phyloP scores from a whole-genome alignment of 2,797 vertebrate species.

The Anabacerthia variegaticeps region DNA sequence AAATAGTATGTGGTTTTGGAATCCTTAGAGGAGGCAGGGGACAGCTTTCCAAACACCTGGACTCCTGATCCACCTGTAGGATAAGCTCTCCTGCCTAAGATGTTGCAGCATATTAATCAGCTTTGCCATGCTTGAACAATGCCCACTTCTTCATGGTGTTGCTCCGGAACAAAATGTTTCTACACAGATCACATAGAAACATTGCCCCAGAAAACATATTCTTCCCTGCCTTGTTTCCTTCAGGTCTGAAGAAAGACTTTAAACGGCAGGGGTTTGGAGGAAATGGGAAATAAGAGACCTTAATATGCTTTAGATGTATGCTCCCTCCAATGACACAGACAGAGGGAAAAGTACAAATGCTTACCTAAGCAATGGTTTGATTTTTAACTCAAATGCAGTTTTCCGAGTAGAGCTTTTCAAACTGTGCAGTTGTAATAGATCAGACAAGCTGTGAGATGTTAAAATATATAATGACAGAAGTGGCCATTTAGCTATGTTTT shows the following conservation, averaged over 20 bases:
- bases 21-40: neutral
- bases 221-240: neutral
- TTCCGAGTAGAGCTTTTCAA: neutral
- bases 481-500: neutral
- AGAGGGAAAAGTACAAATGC: neutral
- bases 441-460: neutral
- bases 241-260: neutral
- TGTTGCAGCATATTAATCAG: neutral
- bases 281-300: neutral
- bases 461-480: neutral
- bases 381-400: neutral
- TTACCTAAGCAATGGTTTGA: neutral
- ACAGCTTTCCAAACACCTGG: constrained; percentile 57
- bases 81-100: neutral
- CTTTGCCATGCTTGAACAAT: neutral
- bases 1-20: constrained; percentile 7
- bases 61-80: constrained; percentile 27
- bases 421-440: neutral
- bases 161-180: neutral
- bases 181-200: rapidly evolving
- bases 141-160: neutral
- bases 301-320: neutral
- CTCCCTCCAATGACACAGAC: neutral
- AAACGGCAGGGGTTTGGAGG: neutral
- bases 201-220: neutral